Evolutionary conservation across 92 coral and sea anemone genomes (phyloP), one percentile per base, ranked within the genome.

Genomic region (Porites evermanni): DNA sequence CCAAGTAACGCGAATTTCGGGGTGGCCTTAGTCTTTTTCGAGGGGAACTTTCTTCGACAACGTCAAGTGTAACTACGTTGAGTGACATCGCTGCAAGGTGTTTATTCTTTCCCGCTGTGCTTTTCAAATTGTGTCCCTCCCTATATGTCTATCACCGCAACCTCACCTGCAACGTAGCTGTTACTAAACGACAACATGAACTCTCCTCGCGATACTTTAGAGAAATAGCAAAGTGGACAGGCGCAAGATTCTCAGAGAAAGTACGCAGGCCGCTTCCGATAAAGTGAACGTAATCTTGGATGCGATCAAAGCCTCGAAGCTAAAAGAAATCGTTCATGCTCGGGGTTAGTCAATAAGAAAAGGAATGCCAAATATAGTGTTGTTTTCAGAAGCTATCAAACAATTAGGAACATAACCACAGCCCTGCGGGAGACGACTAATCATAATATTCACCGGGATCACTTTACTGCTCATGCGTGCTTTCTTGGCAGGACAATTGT

Each of bases 351-450:
- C 86, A 90, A 94, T 88, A 94, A 92, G 88, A 90, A 84, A 75
- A 89, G 80, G 91, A 87, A 86, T 88, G 91, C 95, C 94, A 90
- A 90, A 95, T 95, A 95, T 95, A 95, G 98, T 94, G 98, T 78
- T 95, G 98, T 95, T 93, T 95, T 95, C 91, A 91, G 94, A 92
- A 92, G 96, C 96, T 94, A 95, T 95, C 98, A 95, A 95, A 95
- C 98, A 95, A 95, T 95, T 95, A 95, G 86, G 89, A 93, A 93
- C 92, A 95, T 95, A 94, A 92, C 98, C 98, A 91, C 88, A 93
- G 86, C 98, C 7, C 98, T 88, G 98, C 98, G 88, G 94, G 98
- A 66, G 89, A 93, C 84, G 82, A 86, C 94, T 89, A 95, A 95
- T 95, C 98, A 92, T 91, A 89, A 92, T 88, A 92, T 93, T 89